phyloP scores from a whole-genome alignment of 2,113 vertebrate genomes.

The Lagopus leucura region DNA sequence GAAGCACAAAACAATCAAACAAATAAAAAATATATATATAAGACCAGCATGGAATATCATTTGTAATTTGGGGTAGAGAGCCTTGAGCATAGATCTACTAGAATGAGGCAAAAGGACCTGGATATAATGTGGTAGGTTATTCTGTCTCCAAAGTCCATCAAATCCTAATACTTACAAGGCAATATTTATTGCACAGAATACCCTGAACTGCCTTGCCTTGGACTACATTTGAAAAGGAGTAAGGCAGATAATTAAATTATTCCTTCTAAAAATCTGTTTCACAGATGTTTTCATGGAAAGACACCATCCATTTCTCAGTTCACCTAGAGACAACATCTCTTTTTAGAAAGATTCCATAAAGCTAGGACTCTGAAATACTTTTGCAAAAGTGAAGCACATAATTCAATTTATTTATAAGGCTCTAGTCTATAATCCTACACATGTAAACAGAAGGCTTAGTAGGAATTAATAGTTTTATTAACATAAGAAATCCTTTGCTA shows the following conservation, averaged over 20 bases:
- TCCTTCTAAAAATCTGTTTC: not conserved
- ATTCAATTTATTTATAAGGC: not conserved
- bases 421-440: not conserved
- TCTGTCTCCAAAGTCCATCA: not conserved
- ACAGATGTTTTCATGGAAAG: not conserved
- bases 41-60: not conserved
- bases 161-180: not conserved
- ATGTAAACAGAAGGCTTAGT: not conserved
- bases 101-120: not conserved
- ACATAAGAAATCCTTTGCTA: not conserved
- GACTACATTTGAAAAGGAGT: not conserved
- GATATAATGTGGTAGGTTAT: not conserved
- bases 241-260: not conserved
- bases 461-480: not conserved
- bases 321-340: not conserved
- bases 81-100: not conserved
- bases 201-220: not conserved
- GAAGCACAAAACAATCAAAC: not conserved
- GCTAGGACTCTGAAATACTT: not conserved
- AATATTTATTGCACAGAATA: not conserved
- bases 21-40: not conserved
- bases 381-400: not conserved
- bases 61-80: not conserved
- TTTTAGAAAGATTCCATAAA: not conserved
- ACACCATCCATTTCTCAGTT: not conserved